Base-by-base conservation (phyloP, 2,113 vertebrate genomes). In the Stictonetta naevosa region DNA sequence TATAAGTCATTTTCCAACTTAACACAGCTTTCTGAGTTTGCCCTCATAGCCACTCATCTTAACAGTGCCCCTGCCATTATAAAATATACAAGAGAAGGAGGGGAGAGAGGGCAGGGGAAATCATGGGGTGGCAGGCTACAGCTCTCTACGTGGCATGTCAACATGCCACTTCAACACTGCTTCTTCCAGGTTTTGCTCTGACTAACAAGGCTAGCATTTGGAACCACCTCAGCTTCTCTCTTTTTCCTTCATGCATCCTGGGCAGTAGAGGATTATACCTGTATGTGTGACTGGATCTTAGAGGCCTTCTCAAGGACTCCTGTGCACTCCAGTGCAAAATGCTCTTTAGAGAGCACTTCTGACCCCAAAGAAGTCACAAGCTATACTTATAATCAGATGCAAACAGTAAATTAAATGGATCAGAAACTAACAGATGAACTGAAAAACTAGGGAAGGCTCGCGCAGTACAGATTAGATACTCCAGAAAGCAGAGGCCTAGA, bases 81-180 rank as follows among this genome's bases (percentile, higher is more conserved):
- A 46, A 71, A 88, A 69, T 6, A 84, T 1, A 58, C 12, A 29
- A 63, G 33, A 40, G 28, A 36, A 82, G 52, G 59, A 76, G 7
- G 8, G 5, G 22, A 88, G 34, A 82, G 46, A 77, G 31, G 31
- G 46, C 12, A 93, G 29, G 44, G 20, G 44, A 88, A 59, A 34
- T 5, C 0, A 0, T 3, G 26, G n/a, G 29, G 15, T 23, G 48
- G 26, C 3, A 75, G 31, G 21, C 33, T 79, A 34, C 0, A 0
- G 31, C 11, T 12, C 31, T 2, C 44, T 48, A 10, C 56, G 58
- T 7, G 59, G 68, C 55, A 74, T 17, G 58, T 74, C 33, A 55
- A 22, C 8, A 42, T 55, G 50, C 34, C 48, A 23, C 71, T 40
- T 72, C 64, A 77, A 22, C 31, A 75, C 36, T 66, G 18, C 52